Percentiles rank a stretch among this genome's conserved stretches.
phyloP scores from a whole-genome alignment of 92 coral and sea anemone genomes.

The Porites cylindrica region DNA sequence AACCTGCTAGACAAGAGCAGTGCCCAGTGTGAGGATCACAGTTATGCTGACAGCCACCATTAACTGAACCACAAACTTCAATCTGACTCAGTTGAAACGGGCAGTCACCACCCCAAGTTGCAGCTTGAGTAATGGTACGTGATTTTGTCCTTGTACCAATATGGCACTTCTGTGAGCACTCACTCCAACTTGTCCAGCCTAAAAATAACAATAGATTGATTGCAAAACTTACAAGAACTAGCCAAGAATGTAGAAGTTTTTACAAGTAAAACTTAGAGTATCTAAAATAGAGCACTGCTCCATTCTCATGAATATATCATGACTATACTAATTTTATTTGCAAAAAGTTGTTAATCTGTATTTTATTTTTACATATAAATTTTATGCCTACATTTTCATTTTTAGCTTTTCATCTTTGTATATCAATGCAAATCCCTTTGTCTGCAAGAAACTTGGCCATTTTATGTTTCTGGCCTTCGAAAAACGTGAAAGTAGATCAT shows the following conservation, averaged over 20 bases:
- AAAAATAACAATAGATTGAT: not conserved
- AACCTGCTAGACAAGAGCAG: constrained; percentile 79
- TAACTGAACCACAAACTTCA: constrained; percentile 62
- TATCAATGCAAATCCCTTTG: too few relatives aligned
- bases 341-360: too few relatives aligned
- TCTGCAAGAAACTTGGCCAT: too few relatives aligned
- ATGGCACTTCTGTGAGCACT: constrained; percentile 60
- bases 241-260: not conserved
- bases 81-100: constrained; percentile 35
- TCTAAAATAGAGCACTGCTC: too few relatives aligned
- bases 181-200: constrained; percentile 79
- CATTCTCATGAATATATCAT: too few relatives aligned
- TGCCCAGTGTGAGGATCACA: constrained; percentile 60
- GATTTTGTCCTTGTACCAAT: constrained; percentile 57
- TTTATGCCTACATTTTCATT: too few relatives aligned
- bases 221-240: not conserved
- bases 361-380: too few relatives aligned
- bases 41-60: constrained; percentile 77
- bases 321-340: too few relatives aligned
- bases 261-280: not conserved
- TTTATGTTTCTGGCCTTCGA: too few relatives aligned
- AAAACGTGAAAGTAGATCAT: too few relatives aligned
- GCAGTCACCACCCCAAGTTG: constrained; percentile 70
- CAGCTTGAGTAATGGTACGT: constrained; percentile 28
- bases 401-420: too few relatives aligned